A percentile compares a stretch with the other conserved stretches of the same genome.
Conservation (phyloP, 2,888 invertebrate species). For the Tipula helvola region DNA sequence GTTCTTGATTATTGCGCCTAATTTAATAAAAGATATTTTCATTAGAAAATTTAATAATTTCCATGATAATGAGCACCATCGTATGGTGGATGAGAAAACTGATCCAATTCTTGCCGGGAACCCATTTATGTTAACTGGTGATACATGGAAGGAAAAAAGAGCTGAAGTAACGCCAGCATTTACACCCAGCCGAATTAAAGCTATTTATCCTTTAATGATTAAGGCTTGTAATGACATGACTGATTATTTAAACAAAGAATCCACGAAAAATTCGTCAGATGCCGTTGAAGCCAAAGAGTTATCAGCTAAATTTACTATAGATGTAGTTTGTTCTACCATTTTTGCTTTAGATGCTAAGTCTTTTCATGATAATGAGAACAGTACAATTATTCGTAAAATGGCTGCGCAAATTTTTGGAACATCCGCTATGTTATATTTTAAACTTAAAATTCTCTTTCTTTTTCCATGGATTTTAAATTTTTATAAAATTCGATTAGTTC, state of each 20-base stretch:
- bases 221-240: not conserved
- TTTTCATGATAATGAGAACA: conserved; percentile 15
- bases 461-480: conserved; percentile 19
- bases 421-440: conserved; percentile 10
- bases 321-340: conserved; percentile 25
- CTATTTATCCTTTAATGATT: conserved; percentile 13
- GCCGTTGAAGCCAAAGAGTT: conserved; percentile 17
- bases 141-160: conserved; percentile 23
- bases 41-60: not conserved
- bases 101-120: conserved; percentile 23
- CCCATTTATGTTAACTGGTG: conserved; percentile 23
- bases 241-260: not conserved
- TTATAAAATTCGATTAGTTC: conserved; percentile 15
- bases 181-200: conserved; percentile 17
- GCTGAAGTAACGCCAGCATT: conserved; percentile 21
- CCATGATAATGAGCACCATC: not conserved
- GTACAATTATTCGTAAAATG: conserved; percentile 15
- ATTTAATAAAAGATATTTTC: not conserved
- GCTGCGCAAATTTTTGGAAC: conserved; percentile 14
- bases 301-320: conserved; percentile 17
- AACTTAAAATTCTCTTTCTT: conserved; percentile 11
- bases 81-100: conserved; percentile 13
- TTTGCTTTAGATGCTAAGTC: conserved; percentile 28
- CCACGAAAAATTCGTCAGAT: not conserved
- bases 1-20: not conserved